Evolutionary conservation across 2,888 invertebrate species (phyloP), one percentile per base, ranked within the genome.

Genomic region (Parascotia fuliginaria): DNA sequence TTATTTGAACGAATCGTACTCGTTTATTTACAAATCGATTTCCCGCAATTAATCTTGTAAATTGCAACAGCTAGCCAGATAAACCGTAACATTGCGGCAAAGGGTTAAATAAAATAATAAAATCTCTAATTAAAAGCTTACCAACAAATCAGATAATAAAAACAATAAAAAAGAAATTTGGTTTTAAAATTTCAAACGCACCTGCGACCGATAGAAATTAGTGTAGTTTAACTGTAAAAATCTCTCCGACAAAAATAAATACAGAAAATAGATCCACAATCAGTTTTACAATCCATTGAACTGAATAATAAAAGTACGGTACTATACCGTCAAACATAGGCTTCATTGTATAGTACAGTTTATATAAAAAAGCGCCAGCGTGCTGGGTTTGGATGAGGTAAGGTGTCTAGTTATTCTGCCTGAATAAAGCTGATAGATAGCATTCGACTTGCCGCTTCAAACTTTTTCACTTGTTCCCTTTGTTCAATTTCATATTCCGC

Each of bases 231-330:
- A 59, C 46, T 31, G 14, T 14, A 24, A n/a, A n/a, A n/a, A n/a
- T n/a, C n/a, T n/a, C n/a, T n/a, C n/a, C n/a, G n/a, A n/a, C n/a
- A n/a, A n/a, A n/a, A n/a, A 45, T 40, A 36, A 47, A n/a, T 31
- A 44, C 27, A 41, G 36, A 38, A 63, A 73, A 73, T 65, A 46
- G 50, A 64, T 66, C 47, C 54, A 55, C 60, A 59, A 60, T 75
- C 65, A 59, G 61, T 75, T 80, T 81, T 55, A 55, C 79, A 73
- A 78, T 58, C 59, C 79, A 77, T 56, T 79, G 80, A 65, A 42
- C 72, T 65, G 76, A 73, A 76, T 72, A 77, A 80, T 73, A 75
- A 71, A 73, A 75, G 67, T 70, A 62, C 57, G 68, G 48, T 39
- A 42, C 33, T 44, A 52, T 55, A 50, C 45, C 60, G 53, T 55